Conservation (phyloP, 2,888 invertebrate species). For the Stramonita haemastoma region DNA sequence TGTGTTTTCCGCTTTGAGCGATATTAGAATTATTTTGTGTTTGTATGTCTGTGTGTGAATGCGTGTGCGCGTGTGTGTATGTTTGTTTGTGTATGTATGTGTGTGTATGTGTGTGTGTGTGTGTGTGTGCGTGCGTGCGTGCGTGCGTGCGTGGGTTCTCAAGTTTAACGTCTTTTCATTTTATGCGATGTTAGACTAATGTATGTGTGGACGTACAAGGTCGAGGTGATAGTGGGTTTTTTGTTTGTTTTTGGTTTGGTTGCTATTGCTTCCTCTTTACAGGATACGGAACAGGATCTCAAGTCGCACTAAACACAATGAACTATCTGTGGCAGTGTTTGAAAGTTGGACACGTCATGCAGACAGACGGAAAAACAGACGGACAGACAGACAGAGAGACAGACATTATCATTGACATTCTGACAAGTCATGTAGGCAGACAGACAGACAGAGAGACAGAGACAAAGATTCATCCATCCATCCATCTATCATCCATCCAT, state of each 20-base stretch:
- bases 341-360: background rate
- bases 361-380: background rate
- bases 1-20: background rate
- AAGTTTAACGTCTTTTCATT: too few species aligned
- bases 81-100: constrained; percentile 7
- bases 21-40: background rate
- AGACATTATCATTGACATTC: too few species aligned
- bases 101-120: constrained; percentile 23
- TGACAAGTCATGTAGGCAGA: too few species aligned
- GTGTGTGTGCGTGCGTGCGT: constrained; percentile 22
- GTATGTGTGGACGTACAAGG: background rate
- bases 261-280: background rate
- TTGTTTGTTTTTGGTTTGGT: background rate
- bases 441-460: background rate
- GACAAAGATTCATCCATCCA: background rate
- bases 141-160: background rate
- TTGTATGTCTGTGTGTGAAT: background rate
- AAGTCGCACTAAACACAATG: background rate
- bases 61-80: background rate
- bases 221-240: background rate
- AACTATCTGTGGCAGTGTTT: background rate
- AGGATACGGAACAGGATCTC: background rate
- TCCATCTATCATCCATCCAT: background rate
- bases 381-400: background rate
- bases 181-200: background rate